Conservation (phyloP, 2,888 invertebrate species). For the Heteropelma amictum region DNA sequence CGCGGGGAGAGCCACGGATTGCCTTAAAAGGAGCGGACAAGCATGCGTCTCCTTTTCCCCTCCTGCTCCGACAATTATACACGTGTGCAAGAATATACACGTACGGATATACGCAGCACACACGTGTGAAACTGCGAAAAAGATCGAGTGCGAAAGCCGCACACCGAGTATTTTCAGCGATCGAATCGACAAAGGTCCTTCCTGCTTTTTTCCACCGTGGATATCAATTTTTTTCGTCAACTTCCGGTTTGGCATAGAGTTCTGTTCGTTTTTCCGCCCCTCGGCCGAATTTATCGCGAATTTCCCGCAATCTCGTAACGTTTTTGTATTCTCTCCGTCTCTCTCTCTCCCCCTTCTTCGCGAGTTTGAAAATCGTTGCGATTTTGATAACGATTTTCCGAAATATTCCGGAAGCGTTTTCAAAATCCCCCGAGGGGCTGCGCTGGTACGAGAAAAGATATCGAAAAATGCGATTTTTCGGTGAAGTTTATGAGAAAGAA, state of each 20-base stretch:
- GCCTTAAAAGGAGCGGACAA: slow-evolving; percentile 76
- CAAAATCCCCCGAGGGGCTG: slow-evolving; percentile 4
- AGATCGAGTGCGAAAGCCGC: slow-evolving; percentile 52
- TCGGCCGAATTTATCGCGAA: neutral
- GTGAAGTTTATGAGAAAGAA: no score
- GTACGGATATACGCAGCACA: slow-evolving; percentile 40
- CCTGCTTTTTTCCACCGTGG: neutral
- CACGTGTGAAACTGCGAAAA: slow-evolving; percentile 39
- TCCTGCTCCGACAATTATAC: slow-evolving; percentile 65
- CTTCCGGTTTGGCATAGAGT: neutral
- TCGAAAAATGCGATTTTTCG: no score
- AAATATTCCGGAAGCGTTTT: slow-evolving; percentile 37
- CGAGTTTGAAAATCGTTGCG: neutral
- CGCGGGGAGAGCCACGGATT: slow-evolving; percentile 68
- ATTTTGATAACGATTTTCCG: neutral
- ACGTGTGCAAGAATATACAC: slow-evolving; percentile 58
- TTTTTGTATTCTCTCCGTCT: no score
- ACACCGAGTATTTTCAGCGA: slow-evolving; percentile 36
- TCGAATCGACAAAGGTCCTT: slow-evolving; percentile 13
- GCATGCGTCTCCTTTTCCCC: slow-evolving; percentile 74
- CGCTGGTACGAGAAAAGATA: no score
- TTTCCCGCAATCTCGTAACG: neutral
- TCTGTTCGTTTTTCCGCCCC: neutral
- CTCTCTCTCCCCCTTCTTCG: no score
- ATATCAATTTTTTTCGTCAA: neutral